phyloP scores from a whole-genome alignment of 1,140 invertebrate genomes.

The Heterodera schachtii region DNA sequence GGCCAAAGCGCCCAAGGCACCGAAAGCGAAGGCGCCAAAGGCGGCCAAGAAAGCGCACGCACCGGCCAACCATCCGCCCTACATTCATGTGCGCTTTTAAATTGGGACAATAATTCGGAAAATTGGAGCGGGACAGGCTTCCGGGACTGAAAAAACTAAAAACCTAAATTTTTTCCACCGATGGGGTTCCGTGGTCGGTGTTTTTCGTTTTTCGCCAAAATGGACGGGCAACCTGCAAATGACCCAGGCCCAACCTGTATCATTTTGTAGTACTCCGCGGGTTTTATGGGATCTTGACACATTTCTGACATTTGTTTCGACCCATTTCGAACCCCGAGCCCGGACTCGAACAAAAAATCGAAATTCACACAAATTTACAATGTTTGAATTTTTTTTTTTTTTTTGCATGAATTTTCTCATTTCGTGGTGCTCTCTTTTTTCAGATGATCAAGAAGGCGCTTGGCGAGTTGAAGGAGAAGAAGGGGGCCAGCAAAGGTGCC shows the following conservation, averaged over 20 bases:
- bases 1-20: not conserved
- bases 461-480: constrained; percentile 41
- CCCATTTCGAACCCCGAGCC: too few species aligned
- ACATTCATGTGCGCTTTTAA: not conserved
- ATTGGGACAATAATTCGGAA: not conserved
- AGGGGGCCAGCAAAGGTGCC: constrained; percentile 40
- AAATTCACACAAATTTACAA: not conserved
- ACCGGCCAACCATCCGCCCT: constrained; percentile 33
- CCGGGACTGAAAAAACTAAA: too few species aligned
- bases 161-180: not conserved
- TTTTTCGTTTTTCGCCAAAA: too few species aligned
- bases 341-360: not conserved
- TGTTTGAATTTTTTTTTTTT: not conserved
- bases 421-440: not conserved
- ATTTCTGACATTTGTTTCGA: too few species aligned
- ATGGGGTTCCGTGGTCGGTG: too few species aligned
- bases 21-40: constrained; percentile 34
- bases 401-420: not conserved
- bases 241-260: too few species aligned
- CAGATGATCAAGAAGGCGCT: constrained; percentile 47
- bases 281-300: not conserved
- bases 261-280: too few species aligned
- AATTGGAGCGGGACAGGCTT: too few species aligned
- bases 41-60: constrained; percentile 33
- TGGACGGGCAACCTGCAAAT: too few species aligned